Evolutionary conservation across 2,888 invertebrate genomes (phyloP), one percentile per base, ranked within the genome.

Genomic region (Drymonia ruficornis): DNA sequence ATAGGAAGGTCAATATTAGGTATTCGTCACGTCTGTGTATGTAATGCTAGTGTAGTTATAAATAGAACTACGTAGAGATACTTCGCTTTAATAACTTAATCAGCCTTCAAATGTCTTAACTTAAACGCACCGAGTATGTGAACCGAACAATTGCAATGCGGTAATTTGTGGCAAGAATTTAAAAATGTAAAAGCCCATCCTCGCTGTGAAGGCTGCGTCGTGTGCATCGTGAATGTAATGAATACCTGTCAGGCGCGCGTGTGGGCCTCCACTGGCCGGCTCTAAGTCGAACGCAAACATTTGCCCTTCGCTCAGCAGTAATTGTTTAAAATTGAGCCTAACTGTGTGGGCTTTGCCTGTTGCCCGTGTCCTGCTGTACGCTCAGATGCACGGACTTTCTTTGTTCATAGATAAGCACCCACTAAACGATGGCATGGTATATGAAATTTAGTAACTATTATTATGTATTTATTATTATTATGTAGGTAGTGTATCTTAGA

Each of bases 301-400:
- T 91, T 91, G 86, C 91, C 89, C 87, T 88, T 87, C 89, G 88
- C 87, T 87, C 89, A 87, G 80, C 87, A 85, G 90, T 91, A 91
- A 92, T 92, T 92, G 92, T 92, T 91, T 91, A 91, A 92, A 92
- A 92, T 92, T 91, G 91, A 88, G 86, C 89, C 91, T 90, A 91
- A 91, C 91, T 90, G 91, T 91, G 91, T 91, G 91, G 91, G 86
- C 91, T 85, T 81, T 65, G 80, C 82, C 81, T 86, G 87, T 87
- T 87, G 86, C 83, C 80, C 68, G 72, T 70, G 81, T 78, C 81
- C 83, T 79, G 83, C 75, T 72, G 69, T 81, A 76, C 78, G 76
- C 75, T 80, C 71, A 71, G 76, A 72, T 70, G 71, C 72, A 60
- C 73, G 57, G 67, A 66, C 74, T 79, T 79, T 79, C 82, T 83